These are phyloP conservation scores for Tamias sibiricus DNA, from an alignment of 2,113 vertebrate species.

Conservation along the genomic window DNA sequence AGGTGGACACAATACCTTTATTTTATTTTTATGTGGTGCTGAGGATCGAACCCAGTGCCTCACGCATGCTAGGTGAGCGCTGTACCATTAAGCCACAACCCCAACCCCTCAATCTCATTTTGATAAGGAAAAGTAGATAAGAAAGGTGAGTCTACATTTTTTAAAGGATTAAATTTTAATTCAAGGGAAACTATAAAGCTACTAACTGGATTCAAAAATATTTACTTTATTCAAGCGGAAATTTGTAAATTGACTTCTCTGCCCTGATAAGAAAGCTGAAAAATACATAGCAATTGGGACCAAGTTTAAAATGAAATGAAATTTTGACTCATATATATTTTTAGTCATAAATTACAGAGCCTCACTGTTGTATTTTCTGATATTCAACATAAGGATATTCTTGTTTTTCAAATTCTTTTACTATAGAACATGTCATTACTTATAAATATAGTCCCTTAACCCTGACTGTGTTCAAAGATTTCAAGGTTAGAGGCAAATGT, in stretches of 20 bases:
- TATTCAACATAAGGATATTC: not conserved
- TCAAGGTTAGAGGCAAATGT: not conserved
- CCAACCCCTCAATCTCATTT: not conserved
- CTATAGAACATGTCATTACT: not conserved
- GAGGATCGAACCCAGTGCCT: too few relatives aligned
- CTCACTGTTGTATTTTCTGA: constrained; percentile 12
- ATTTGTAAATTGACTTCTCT: constrained; percentile 19
- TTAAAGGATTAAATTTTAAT: not conserved
- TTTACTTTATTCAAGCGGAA: not conserved
- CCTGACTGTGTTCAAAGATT: not conserved
- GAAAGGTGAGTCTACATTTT: not conserved
- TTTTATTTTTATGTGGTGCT: too few relatives aligned
- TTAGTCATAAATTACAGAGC: constrained; percentile 4
- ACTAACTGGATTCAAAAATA: not conserved
- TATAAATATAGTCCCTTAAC: not conserved
- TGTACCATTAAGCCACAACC: too few relatives aligned
- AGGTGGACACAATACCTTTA: too few relatives aligned
- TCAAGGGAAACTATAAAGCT: not conserved
- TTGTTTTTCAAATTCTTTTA: constrained; percentile 16
- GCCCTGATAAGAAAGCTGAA: not conserved
- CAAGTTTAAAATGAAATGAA: constrained; percentile 13
- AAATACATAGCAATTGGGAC: not conserved
- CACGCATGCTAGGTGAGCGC: too few relatives aligned
- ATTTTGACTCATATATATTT: not conserved
- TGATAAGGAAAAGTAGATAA: not conserved